Conservation (phyloP, 1,140 invertebrate genomes). For the Philotrypesis tridentata region DNA sequence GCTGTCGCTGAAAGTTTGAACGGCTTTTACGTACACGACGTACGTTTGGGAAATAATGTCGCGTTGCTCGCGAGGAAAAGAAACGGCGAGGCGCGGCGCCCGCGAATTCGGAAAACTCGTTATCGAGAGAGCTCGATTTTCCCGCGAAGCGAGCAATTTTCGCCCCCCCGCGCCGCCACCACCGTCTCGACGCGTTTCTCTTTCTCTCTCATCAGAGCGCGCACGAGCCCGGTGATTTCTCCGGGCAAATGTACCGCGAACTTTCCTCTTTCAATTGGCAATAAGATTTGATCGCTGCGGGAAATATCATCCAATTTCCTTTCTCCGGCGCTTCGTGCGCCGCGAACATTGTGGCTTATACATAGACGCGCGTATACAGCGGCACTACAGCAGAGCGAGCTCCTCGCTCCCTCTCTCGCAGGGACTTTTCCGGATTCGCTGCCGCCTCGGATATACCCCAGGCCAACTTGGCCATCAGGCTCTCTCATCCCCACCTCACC, state of each 20-base stretch:
- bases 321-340: conserved; percentile 52
- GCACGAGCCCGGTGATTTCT: conserved; percentile 59
- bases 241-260: conserved; percentile 67
- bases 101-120: conserved; percentile 46
- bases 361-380: neutral
- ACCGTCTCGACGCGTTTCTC: neutral
- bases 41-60: conserved; percentile 40
- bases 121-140: conserved; percentile 51
- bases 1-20: neutral
- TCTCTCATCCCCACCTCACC: conserved; percentile 16
- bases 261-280: conserved; percentile 71
- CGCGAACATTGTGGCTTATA: conserved; percentile 49
- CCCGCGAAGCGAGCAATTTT: neutral
- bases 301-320: conserved; percentile 73
- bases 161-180: too few species aligned
- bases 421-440: conserved; percentile 35
- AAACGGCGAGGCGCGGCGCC: neutral
- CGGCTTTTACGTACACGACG: too few species aligned
- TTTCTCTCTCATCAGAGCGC: conserved; percentile 26
- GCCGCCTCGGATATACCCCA: conserved; percentile 20
- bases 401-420: conserved; percentile 35
- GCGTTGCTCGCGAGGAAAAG: neutral
- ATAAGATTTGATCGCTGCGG: conserved; percentile 72
- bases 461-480: conserved; percentile 52
- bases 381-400: neutral